phyloP scores from a whole-genome alignment of 2,888 invertebrate species.

The Plebejus anna region DNA sequence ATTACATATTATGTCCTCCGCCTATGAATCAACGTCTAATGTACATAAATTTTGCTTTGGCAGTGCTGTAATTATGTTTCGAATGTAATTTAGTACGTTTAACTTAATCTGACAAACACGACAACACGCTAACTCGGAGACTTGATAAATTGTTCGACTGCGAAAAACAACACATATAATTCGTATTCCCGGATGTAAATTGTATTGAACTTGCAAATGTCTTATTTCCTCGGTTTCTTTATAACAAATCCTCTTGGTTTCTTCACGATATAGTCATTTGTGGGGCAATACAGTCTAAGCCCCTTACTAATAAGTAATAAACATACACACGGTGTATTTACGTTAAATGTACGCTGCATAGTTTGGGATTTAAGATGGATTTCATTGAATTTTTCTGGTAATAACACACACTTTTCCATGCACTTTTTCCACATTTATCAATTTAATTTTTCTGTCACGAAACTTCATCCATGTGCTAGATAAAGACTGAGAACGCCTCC shows the following conservation, averaged over 20 bases:
- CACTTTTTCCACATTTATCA: too few species aligned
- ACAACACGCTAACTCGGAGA: not conserved
- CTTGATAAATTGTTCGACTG: constrained; percentile 18
- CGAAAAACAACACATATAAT: not conserved
- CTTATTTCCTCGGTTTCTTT: not conserved
- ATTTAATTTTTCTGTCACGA: too few species aligned
- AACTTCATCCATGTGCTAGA: too few species aligned
- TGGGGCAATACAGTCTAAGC: not conserved
- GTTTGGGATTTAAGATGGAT: too few species aligned
- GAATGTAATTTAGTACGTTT: constrained; percentile 7
- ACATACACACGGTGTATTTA: too few species aligned
- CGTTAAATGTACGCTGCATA: too few species aligned
- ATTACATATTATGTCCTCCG: not conserved
- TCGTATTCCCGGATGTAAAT: constrained; percentile 10
- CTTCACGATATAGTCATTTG: not conserved
- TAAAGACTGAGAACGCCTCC: too few species aligned
- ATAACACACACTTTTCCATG: too few species aligned
- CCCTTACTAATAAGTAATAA: too few species aligned
- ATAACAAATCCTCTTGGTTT: not conserved
- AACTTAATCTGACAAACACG: not conserved
- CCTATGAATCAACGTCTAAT: not conserved
- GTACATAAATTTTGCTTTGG: constrained; percentile 7
- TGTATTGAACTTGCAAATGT: constrained; percentile 11
- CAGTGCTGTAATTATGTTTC: constrained; percentile 16
- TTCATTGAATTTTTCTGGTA: too few species aligned